Base-by-base conservation (phyloP, 2,888 invertebrate genomes). In the Philereme transversata region DNA sequence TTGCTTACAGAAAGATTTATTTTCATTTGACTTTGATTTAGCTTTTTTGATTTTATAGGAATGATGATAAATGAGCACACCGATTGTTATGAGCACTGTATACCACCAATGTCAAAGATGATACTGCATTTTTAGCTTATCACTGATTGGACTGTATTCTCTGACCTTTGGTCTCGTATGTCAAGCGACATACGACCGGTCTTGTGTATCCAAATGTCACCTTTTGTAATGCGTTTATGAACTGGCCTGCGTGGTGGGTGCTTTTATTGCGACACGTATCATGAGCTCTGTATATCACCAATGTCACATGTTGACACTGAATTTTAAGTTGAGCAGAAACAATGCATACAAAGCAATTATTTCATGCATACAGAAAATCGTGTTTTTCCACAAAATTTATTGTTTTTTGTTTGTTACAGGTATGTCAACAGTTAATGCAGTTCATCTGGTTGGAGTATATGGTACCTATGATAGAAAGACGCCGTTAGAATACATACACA, bases 351-450 rank as follows among this genome's bases (percentile, higher is more conserved):
- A 48, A 53, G 40, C 38, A 48, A 49, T 45, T 11, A 45, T 46
- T 40, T 57, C 11, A 40, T 51, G 4, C 10, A 33, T 8, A 11
- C 5, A 8, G 6, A 40, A 40, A 6, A 22, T 57, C 50, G 8
- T 5, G 7, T 40, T 5, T 8, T 40, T 8, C 4, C 4, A 6
- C 40, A 40, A 5, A 40, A 40, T 40, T 40, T 52, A 41, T 44
- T 43, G 40, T 43, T 56, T 48, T 53, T 58, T 55, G n/a, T 52
- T 68, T 65, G 63, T 68, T 68, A 51, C 64, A 68, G 68, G 68
- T 68, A 68, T 41, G 47, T 48, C 3, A 40, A 40, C 10, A 11
- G 7, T 11, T 10, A 7, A 45, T 51, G 52, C 50, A 46, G 36
- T 11, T 11, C 4, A 51, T n/a, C 41, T 5, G n/a, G 45, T 38